A percentile compares a stretch with the other conserved stretches of the same genome.
Conservation (phyloP, 2,888 invertebrate genomes). For the Mylabris sibirica region DNA sequence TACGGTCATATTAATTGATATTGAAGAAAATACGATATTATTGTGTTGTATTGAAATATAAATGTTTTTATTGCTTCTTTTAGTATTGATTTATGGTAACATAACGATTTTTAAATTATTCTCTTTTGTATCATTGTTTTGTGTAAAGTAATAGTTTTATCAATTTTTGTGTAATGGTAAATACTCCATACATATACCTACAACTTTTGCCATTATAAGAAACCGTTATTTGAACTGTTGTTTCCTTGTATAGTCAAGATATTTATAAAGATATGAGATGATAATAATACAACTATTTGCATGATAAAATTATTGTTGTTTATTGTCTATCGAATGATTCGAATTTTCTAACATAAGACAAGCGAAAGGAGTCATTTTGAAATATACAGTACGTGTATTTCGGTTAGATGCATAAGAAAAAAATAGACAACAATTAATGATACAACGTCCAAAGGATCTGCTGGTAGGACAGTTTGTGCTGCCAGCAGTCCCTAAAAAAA, state of each 20-base stretch:
- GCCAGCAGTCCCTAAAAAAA: no score
- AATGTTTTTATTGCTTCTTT: not conserved
- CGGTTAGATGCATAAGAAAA: no score
- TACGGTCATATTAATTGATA: not conserved
- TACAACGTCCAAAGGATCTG: no score
- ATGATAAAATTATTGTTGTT: not conserved
- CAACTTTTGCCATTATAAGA: not conserved
- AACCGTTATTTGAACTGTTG: conserved; percentile 6
- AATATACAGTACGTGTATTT: no score
- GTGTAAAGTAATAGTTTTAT: no score
- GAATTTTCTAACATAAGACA: not conserved
- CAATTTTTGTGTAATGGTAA: not conserved
- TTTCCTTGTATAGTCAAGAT: conserved; percentile 1
- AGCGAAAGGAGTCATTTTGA: no score
- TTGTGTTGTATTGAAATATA: not conserved
- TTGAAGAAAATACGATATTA: not conserved
- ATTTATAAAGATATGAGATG: not conserved
- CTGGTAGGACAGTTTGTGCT: no score
- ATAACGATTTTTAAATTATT: not conserved
- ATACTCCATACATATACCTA: not conserved
- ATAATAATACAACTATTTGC: conserved; percentile 4
- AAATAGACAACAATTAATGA: no score
- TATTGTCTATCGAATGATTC: not conserved
- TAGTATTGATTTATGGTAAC: not conserved
- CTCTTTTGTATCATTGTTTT: not conserved